These are phyloP conservation scores for Valencia hispanica DNA, from an alignment of 2,797 vertebrate species.

Conservation along the genomic window DNA sequence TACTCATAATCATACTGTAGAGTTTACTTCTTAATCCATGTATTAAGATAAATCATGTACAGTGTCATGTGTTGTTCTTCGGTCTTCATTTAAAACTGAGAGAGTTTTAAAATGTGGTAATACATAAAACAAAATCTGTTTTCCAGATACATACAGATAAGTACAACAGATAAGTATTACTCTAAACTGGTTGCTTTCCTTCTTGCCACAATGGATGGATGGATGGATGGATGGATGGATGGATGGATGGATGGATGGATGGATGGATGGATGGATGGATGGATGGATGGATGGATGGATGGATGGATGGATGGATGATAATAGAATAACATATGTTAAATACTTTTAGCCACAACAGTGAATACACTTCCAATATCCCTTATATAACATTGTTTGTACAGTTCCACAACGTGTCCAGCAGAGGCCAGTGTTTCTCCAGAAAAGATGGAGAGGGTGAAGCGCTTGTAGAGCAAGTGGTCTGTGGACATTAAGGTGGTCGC, in stretches of 20 bases:
- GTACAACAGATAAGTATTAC: too few species aligned
- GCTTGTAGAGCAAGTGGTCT: not conserved
- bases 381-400: slow-evolving; percentile 19
- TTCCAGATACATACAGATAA: not conserved
- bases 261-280: too few species aligned
- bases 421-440: slow-evolving; percentile 19
- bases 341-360: not conserved
- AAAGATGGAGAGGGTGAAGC: accelerated
- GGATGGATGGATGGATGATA: too few species aligned
- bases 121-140: not conserved
- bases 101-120: not conserved
- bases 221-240: too few species aligned
- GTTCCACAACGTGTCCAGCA: slow-evolving; percentile 23
- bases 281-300: too few species aligned
- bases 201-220: too few species aligned
- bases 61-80: not conserved
- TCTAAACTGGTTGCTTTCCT: too few species aligned
- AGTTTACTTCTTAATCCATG: not conserved
- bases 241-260: too few species aligned
- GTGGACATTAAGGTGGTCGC: not conserved
- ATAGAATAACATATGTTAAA: too few species aligned
- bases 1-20: too few species aligned
- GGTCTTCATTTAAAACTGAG: not conserved
- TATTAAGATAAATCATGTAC: not conserved
- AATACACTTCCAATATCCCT: slow-evolving; percentile 7